Conservation (phyloP, 2,888 invertebrate species). For the Macrophya annulata region DNA sequence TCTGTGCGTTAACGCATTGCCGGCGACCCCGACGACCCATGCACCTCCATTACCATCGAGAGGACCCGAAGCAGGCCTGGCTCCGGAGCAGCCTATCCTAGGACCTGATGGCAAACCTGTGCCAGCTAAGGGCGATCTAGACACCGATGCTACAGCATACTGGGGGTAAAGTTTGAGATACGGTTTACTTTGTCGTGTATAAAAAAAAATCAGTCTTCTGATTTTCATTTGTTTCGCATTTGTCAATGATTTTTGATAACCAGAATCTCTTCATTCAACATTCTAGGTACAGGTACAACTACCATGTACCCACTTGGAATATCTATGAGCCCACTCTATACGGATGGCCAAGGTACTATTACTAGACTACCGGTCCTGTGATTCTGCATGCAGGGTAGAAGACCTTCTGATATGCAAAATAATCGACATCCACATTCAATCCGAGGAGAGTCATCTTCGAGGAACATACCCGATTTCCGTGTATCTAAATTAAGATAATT, state of each 20-base stretch:
- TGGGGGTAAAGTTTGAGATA: conserved; percentile 3
- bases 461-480: neutral
- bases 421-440: neutral
- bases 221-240: neutral
- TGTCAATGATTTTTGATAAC: neutral
- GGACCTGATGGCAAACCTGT: neutral
- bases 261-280: neutral
- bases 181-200: neutral
- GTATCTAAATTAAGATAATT: neutral
- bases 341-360: neutral
- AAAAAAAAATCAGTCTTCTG: neutral
- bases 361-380: neutral
- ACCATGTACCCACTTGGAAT: neutral
- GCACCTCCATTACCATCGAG: neutral
- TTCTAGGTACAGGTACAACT: neutral
- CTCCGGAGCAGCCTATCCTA: neutral
- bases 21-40: neutral
- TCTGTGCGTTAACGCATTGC: neutral
- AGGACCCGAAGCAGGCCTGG: neutral
- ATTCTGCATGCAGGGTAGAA: neutral
- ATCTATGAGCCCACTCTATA: neutral
- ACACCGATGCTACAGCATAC: conserved; percentile 18
- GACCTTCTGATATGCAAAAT: neutral
- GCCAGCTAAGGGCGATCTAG: neutral
- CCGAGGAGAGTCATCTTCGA: neutral